phyloP scores from a whole-genome alignment of 2,113 vertebrate genomes.

The Burhinus bistriatus region DNA sequence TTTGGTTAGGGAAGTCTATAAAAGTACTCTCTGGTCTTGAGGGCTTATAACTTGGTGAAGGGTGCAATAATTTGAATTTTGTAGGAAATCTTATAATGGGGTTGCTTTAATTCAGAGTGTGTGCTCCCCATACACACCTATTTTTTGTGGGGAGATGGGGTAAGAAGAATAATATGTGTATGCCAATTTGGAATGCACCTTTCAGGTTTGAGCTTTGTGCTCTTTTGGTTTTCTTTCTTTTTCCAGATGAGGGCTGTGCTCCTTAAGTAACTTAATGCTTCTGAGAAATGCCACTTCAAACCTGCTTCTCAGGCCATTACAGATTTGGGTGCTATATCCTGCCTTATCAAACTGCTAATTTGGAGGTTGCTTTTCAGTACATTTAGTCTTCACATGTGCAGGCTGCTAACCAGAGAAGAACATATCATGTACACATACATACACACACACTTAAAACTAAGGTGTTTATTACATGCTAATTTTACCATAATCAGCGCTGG shows the following conservation, averaged over 20 bases:
- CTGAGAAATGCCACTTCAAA: not conserved
- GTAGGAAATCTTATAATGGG: not conserved
- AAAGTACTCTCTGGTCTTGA: not conserved
- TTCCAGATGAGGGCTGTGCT: not conserved
- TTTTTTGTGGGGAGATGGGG: not conserved
- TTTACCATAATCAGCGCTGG: not conserved
- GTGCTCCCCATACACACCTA: not conserved
- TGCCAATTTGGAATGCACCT: not conserved
- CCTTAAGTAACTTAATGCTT: not conserved
- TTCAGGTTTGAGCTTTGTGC: not conserved
- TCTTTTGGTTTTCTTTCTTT: not conserved
- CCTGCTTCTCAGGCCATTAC: not conserved
- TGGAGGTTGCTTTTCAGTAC: not conserved
- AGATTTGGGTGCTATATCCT: not conserved
- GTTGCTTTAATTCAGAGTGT: not conserved
- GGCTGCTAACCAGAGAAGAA: not conserved
- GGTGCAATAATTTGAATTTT: not conserved
- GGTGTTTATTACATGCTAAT: slow-evolving; percentile 41
- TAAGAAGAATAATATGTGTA: not conserved
- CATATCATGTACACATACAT: not conserved
- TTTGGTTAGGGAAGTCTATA: not conserved
- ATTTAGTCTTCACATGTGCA: not conserved
- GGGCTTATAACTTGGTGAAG: not conserved
- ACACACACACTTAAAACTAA: not conserved
- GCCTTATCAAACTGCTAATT: not conserved